Conservation (phyloP, 1,140 invertebrate species). For the Lycorma delicatula region DNA sequence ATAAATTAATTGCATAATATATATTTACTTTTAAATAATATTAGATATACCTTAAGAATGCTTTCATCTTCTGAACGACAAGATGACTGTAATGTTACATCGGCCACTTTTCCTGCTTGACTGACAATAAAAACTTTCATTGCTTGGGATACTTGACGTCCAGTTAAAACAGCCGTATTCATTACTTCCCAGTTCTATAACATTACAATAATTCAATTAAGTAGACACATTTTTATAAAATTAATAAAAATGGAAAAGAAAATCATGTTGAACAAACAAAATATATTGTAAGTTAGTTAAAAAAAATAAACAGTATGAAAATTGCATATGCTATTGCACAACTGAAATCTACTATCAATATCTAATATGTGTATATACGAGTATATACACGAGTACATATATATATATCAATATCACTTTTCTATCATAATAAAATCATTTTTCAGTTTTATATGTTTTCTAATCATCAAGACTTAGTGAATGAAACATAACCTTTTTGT, state of each 20-base stretch:
- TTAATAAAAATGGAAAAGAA: not conserved
- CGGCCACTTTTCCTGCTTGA: constrained; percentile 84
- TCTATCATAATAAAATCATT: no score
- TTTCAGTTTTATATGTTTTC: no score
- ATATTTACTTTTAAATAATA: no score
- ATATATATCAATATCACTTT: no score
- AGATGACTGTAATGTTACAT: constrained; percentile 90
- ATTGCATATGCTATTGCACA: not conserved
- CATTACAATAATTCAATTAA: not conserved
- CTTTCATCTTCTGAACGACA: constrained; percentile 93
- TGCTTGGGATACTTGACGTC: constrained; percentile 83
- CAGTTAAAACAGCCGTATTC: constrained; percentile 92
- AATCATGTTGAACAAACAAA: not conserved
- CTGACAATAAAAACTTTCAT: constrained; percentile 94
- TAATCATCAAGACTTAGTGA: no score
- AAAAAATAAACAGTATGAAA: not conserved
- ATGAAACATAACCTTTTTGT: no score
- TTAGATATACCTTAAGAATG: constrained; percentile 79
- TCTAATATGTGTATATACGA: no score
- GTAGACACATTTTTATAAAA: not conserved
- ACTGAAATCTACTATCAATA: no score
- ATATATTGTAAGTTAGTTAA: not conserved
- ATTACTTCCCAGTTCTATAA: constrained; percentile 88
- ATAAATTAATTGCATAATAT: no score
- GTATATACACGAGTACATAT: no score